Evolutionary conservation across 2,797 vertebrate genomes (phyloP).

Genomic region (Hozukius guyotensis): DNA sequence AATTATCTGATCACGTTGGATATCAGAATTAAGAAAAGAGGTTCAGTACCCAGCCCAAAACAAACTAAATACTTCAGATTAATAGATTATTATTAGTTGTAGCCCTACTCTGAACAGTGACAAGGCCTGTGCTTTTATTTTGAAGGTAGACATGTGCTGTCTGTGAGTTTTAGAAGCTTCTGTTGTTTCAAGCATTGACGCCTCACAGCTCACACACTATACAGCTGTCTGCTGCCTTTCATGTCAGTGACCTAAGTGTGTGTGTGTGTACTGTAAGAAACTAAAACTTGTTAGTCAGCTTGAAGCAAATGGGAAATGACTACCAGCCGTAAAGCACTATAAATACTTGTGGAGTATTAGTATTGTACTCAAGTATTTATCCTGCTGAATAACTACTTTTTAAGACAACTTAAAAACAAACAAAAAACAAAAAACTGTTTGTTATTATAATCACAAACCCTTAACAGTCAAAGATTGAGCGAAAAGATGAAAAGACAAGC

Average conservation of each 20-base stretch:
- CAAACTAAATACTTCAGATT: neutral
- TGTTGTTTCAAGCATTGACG: constrained; percentile 54
- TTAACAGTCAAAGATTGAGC: neutral
- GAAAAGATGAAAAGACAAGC: neutral
- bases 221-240: constrained; percentile 46
- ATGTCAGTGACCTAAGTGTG: constrained; percentile 6
- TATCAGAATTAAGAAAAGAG: neutral
- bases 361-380: neutral
- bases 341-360: neutral
- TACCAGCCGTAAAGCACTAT: neutral
- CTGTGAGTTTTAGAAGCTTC: constrained; percentile 43
- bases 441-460: neutral
- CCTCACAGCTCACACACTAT: constrained; percentile 56
- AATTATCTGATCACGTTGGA: neutral
- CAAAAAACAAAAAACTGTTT: neutral
- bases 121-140: constrained; percentile 48
- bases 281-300: constrained; percentile 29
- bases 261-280: neutral
- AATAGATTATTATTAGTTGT: neutral
- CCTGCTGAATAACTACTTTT: neutral
- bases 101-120: no score
- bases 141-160: constrained; percentile 15
- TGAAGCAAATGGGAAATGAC: neutral
- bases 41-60: no score
- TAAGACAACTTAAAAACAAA: neutral